A percentile compares a stretch with the other conserved stretches of the same genome.
Evolutionary conservation across 2,888 invertebrate species (phyloP).

Genomic region (Lasioglossum morio): DNA sequence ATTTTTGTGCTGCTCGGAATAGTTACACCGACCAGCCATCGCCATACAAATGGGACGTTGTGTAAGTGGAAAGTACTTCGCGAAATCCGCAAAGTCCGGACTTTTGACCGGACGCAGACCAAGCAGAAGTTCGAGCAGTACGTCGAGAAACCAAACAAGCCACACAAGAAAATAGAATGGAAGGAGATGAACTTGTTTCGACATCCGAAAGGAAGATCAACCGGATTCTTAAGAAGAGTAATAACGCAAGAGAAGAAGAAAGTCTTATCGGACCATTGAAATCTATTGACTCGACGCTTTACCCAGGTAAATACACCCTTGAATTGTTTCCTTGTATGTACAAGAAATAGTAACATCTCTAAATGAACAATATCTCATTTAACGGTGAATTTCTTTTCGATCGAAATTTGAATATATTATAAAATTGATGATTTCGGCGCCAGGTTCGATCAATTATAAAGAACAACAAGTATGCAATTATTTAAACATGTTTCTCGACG

Average conservation of each 20-base stretch:
- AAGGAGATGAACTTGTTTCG: not conserved
- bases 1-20: conserved; percentile 18
- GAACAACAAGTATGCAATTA: too few relatives aligned
- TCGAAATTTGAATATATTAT: too few relatives aligned
- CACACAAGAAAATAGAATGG: not conserved
- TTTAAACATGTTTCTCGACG: too few relatives aligned
- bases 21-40: conserved; percentile 4
- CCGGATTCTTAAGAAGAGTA: conserved; percentile 4
- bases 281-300: not conserved
- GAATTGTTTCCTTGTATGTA: not conserved
- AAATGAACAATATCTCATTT: not conserved
- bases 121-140: conserved; percentile 15
- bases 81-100: conserved; percentile 18
- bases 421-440: too few relatives aligned
- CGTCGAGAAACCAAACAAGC: conserved; percentile 20
- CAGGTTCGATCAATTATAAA: too few relatives aligned
- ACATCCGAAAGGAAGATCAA: not conserved
- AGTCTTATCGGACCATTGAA: not conserved
- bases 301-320: not conserved
- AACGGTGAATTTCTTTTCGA: too few relatives aligned
- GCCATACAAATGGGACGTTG: conserved; percentile 8
- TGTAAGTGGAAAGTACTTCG: conserved; percentile 4
- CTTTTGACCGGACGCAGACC: not conserved
- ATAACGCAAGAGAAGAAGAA: not conserved
- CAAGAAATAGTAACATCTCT: too few relatives aligned